Conservation (phyloP, 2,888 invertebrate species). For the Didymodactylos carnosus region DNA sequence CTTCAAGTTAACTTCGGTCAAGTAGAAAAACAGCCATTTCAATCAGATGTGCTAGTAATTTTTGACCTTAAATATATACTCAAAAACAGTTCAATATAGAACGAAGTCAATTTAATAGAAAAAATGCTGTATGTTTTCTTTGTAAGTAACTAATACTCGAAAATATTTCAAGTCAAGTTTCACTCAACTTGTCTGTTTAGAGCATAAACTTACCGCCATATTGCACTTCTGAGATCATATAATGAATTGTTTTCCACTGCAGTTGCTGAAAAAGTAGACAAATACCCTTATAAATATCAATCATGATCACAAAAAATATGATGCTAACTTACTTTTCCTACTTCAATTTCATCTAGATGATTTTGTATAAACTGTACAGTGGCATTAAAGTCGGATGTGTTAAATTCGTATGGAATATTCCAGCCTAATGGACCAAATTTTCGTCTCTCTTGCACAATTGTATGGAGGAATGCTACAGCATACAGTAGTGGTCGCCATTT, state of each 20-base stretch:
- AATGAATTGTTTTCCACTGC: conserved; percentile 32
- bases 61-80: no score
- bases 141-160: no score
- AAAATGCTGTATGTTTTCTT: no score
- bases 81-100: no score
- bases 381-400: conserved; percentile 31
- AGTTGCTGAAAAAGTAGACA: conserved; percentile 25
- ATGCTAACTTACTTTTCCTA: conserved; percentile 26
- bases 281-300: no score
- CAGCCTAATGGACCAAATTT: conserved; percentile 35
- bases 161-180: neutral
- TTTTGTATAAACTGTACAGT: conserved; percentile 33
- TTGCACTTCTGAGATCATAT: conserved; percentile 37
- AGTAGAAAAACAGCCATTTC: no score
- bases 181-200: neutral
- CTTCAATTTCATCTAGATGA: conserved; percentile 32
- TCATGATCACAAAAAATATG: neutral
- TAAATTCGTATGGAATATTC: conserved; percentile 35
- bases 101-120: no score
- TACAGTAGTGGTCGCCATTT: conserved; percentile 59
- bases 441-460: conserved; percentile 33
- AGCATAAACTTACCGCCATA: conserved; percentile 24
- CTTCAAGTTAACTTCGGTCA: no score
- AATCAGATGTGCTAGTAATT: no score
- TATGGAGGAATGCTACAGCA: conserved; percentile 51